Percentiles rank a stretch among this genome's conserved stretches.
Conservation (phyloP, 2,888 invertebrate genomes). For the Reticulitermes lucifugus region DNA sequence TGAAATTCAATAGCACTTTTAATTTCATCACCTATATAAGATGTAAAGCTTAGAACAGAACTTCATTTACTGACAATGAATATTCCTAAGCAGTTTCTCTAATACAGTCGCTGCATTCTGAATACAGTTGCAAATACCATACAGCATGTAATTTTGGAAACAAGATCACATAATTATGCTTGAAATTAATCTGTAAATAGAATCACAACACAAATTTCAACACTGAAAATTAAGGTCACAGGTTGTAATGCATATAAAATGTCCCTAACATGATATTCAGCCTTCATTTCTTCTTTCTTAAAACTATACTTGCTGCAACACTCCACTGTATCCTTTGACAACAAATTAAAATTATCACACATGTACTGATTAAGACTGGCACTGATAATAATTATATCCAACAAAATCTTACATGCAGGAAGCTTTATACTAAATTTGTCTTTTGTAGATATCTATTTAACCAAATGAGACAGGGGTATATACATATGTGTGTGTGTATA, state of each 20-base stretch:
- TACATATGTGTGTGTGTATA: background rate
- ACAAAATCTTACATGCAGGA: slow-evolving; percentile 3
- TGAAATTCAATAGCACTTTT: slow-evolving; percentile 14
- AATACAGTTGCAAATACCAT: background rate
- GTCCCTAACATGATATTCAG: slow-evolving; percentile 25
- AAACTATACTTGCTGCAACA: slow-evolving; percentile 20
- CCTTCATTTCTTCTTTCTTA: slow-evolving; percentile 30
- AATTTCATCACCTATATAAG: slow-evolving; percentile 17
- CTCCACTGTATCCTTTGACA: background rate
- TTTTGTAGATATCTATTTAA: background rate
- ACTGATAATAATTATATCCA: background rate
- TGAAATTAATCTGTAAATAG: background rate
- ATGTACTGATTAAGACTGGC: background rate
- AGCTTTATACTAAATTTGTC: background rate
- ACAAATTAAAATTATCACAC: slow-evolving; percentile 15
- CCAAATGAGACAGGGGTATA: background rate
- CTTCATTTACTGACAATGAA: slow-evolving; percentile 4
- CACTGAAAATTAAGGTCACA: background rate
- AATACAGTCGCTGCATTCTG: background rate
- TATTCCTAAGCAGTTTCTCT: slow-evolving; percentile 18
- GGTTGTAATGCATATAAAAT: background rate
- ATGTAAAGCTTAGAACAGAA: slow-evolving; percentile 13
- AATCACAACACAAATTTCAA: background rate
- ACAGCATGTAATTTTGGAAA: slow-evolving; percentile 9
- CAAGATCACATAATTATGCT: background rate